Evolutionary conservation across 2,888 invertebrate species (phyloP).

Genomic region (Hofmannophila pseudospretella): DNA sequence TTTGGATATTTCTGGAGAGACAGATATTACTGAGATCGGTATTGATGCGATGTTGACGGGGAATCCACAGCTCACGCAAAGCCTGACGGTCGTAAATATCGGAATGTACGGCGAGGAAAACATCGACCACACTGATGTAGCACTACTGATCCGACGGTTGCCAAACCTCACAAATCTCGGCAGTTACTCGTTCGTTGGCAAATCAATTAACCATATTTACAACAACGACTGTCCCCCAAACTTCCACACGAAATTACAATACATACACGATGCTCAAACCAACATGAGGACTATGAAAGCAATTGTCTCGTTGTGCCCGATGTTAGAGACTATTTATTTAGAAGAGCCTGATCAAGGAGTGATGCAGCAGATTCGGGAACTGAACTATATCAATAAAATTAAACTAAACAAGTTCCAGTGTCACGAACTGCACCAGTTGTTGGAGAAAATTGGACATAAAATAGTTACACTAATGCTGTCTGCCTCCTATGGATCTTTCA

Average conservation of each 20-base stretch:
- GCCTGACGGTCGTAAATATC: constrained; percentile 80
- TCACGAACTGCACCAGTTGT: constrained; percentile 77
- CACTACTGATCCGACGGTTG: constrained; percentile 79
- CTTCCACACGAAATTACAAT: constrained; percentile 81
- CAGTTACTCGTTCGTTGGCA: constrained; percentile 83
- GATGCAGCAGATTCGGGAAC: constrained; percentile 64
- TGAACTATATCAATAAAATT: constrained; percentile 71
- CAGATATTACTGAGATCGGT: constrained; percentile 81
- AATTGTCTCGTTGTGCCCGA: constrained; percentile 79
- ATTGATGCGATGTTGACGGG: constrained; percentile 77
- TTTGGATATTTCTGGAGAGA: constrained; percentile 84
- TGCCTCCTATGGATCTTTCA: constrained; percentile 75
- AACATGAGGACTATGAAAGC: constrained; percentile 77
- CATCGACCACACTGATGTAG: constrained; percentile 81
- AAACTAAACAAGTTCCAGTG: constrained; percentile 81
- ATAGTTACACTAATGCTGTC: constrained; percentile 78
- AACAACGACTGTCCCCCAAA: constrained; percentile 70
- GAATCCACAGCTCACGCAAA: constrained; percentile 70
- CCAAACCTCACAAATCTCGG: constrained; percentile 81
- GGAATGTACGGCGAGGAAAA: constrained; percentile 84
- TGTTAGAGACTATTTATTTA: constrained; percentile 80
- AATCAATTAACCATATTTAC: constrained; percentile 75
- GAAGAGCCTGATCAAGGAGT: constrained; percentile 80
- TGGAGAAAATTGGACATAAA: constrained; percentile 74
- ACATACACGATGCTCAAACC: constrained; percentile 82